Conservation (phyloP, 2,888 invertebrate genomes). For the Calliscelio sp. region DNA sequence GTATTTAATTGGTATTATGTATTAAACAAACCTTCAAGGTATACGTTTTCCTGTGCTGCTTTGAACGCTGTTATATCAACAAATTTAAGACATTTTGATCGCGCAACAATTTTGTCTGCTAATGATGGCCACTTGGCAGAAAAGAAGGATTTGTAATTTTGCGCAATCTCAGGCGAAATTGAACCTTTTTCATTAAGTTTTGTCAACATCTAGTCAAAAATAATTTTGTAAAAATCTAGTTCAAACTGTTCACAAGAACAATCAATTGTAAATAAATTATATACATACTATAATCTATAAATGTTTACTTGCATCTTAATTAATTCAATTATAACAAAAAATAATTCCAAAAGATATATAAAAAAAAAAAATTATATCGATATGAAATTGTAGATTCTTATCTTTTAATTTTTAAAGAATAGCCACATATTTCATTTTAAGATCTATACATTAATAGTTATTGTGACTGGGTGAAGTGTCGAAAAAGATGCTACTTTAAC, state of each 20-base stretch:
- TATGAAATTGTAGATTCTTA: no score
- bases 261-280: background rate
- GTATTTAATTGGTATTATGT: background rate
- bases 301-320: no score
- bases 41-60: background rate
- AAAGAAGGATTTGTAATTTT: conserved; percentile 11
- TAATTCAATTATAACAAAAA: no score
- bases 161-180: background rate
- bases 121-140: conserved; percentile 28
- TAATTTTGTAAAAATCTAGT: conserved; percentile 13
- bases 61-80: conserved; percentile 5
- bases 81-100: background rate
- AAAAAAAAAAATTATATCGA: no score
- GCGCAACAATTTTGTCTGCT: conserved; percentile 23
- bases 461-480: no score
- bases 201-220: background rate
- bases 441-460: no score
- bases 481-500: no score
- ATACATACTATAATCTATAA: no score
- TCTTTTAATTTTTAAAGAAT: no score
- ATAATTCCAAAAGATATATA: no score
- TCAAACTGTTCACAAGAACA: background rate
- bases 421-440: no score
- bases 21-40: conserved; percentile 12
- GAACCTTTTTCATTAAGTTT: background rate